Percentiles rank a stretch among this genome's conserved stretches.
Evolutionary conservation across 2,113 vertebrate genomes (phyloP).

Genomic region (Malurus melanocephalus): DNA sequence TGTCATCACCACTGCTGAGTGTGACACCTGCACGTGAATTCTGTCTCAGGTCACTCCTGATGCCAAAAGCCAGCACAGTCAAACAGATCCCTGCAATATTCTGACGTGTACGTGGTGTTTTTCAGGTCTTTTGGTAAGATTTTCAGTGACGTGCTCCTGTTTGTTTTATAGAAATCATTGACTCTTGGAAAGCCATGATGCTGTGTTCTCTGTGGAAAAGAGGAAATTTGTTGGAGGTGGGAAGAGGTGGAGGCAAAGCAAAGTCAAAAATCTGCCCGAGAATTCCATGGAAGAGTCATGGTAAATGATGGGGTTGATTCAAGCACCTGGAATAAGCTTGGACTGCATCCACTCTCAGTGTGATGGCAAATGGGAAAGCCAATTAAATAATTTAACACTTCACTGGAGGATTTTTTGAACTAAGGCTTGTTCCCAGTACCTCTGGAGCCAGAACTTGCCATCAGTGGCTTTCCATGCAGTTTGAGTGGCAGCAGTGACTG

Average conservation of each 20-base stretch:
- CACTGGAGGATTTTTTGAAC: neutral
- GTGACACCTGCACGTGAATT: neutral
- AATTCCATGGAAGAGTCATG: neutral
- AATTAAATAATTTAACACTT: neutral
- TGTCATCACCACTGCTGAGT: neutral
- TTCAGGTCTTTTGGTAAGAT: constrained; percentile 3
- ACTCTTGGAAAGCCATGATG: neutral
- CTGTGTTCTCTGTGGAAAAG: neutral
- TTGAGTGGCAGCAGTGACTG: neutral
- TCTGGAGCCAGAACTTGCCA: neutral
- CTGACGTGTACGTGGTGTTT: neutral
- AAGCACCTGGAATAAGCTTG: neutral
- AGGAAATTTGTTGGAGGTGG: neutral
- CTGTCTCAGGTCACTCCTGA: neutral
- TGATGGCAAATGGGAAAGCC: neutral
- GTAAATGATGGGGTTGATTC: neutral
- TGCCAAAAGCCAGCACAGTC: neutral
- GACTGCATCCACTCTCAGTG: neutral
- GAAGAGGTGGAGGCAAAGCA: neutral
- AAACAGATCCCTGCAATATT: neutral
- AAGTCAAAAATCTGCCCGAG: neutral
- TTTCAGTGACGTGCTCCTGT: constrained; percentile 1
- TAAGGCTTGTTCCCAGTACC: neutral
- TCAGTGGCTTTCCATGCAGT: neutral
- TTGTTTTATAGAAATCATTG: constrained; percentile 31